These are phyloP conservation scores for Neoarius graeffei DNA, from an alignment of 2,113 vertebrate genomes.

Conservation along the genomic window DNA sequence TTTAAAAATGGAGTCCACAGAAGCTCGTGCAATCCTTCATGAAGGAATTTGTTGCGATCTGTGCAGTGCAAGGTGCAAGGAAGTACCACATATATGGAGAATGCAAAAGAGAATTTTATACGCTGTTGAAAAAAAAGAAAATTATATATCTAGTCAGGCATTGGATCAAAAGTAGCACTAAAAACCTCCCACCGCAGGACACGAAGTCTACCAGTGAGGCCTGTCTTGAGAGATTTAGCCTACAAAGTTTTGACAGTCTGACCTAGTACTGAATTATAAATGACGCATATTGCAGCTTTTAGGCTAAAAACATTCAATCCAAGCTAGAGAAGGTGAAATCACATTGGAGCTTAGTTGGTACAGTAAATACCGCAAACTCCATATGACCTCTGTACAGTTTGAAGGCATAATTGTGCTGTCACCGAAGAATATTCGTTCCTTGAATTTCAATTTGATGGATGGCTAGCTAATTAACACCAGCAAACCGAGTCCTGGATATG, in stretches of 20 bases:
- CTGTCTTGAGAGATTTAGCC: conserved; percentile 9
- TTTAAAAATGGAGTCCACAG: not conserved
- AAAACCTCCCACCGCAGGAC: conserved; percentile 12
- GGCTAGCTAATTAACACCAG: conserved; percentile 25
- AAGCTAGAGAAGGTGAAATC: not conserved
- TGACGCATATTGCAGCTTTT: conserved; percentile 16
- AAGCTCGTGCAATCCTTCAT: not conserved
- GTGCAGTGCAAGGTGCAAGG: not conserved
- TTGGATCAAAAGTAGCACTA: conserved; percentile 36
- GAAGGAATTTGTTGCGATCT: not conserved
- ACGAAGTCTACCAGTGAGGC: not conserved
- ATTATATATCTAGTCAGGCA: not conserved
- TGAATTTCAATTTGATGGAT: conserved; percentile 27
- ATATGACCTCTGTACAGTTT: conserved; percentile 3
- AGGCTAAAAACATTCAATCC: not conserved
- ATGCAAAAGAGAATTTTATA: not conserved
- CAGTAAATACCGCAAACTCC: not conserved
- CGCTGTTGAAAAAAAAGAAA: not conserved
- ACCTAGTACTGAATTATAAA: conserved; percentile 48
- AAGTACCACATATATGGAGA: not conserved
- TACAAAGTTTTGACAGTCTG: conserved; percentile 36
- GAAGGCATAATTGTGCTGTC: conserved; percentile 12
- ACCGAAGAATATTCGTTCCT: not conserved
- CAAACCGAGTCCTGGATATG: not conserved
- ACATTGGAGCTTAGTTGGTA: not conserved